Evolutionary conservation across 2,888 invertebrate species (phyloP), one percentile per base, ranked within the genome.

Genomic region (Dicycla oo): DNA sequence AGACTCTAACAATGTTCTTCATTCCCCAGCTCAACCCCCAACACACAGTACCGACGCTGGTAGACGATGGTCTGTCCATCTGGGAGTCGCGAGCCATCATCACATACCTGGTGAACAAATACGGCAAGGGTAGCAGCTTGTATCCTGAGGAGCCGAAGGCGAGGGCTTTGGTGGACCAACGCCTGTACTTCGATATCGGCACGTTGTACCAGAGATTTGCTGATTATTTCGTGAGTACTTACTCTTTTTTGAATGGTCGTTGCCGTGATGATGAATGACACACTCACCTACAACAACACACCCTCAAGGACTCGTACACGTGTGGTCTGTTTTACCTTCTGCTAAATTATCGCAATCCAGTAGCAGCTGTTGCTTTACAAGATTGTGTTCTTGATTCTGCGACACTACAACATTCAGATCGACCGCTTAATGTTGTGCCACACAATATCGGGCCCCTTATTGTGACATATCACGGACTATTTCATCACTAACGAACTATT

Each of bases 1-100:
- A 13, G 8, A 10, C n/a, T 47, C n/a, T 66, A 66, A 75, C 11
- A 26, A 26, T 43, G 2, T 18, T 45, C 20, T 49, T 72, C 38
- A 53, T 60, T 83, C 91, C 92, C 26, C 92, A 98, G 98, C 92
- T 98, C 57, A 98, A 98, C 91, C 98, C 98, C 0, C 98, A 98
- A 93, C 98, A 98, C 92, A 97, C 97, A 51, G 97, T 99, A 76
- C 99, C 99, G 13, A 98, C 98, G 0, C 92, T 99, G 70, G 97
- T 98, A 78, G 99, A 99, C 93, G 97, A 98, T 87, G 98, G 98
- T 0, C 97, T 98, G 89, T 93, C 97, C 13, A 92, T 99, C 75
- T 98, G 97, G 97, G 99, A 99, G 94, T 98, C 98, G 63, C 97
- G 98, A 58, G 98, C 98, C 80, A 98, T 98, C 90, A 97, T 97